Percentiles rank a stretch among this genome's conserved stretches.
These are phyloP conservation scores for Vireo griseus DNA, from an alignment of 2,797 vertebrate species.

Conservation along the genomic window DNA sequence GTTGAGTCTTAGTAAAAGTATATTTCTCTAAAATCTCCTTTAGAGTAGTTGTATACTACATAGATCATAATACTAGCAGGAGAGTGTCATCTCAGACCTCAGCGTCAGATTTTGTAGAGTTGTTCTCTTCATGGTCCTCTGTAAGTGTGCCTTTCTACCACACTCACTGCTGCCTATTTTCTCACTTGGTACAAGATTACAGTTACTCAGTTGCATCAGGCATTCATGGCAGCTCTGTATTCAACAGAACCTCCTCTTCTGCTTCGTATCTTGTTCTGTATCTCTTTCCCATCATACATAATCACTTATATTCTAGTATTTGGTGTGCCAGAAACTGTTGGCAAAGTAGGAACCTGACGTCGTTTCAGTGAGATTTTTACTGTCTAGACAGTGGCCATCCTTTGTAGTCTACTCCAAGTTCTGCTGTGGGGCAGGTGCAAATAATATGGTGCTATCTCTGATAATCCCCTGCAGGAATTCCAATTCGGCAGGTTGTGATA, in stretches of 20 bases:
- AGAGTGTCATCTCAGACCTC: background rate
- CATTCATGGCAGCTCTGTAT: accelerated
- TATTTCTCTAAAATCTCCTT: background rate
- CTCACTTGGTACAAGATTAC: background rate
- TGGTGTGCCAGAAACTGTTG: background rate
- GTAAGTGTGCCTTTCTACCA: background rate
- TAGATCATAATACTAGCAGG: background rate
- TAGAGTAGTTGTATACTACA: background rate
- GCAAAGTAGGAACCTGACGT: background rate
- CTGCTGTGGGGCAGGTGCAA: background rate
- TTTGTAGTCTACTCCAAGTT: background rate
- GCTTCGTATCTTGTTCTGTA: background rate
- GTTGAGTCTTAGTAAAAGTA: background rate
- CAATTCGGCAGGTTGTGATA: background rate
- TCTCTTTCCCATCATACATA: background rate
- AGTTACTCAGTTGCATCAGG: background rate
- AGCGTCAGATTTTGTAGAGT: background rate
- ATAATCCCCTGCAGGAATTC: background rate
- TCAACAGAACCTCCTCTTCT: background rate
- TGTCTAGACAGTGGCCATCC: background rate
- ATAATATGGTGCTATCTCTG: background rate
- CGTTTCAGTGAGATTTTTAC: background rate
- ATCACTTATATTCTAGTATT: background rate
- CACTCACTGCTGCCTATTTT: background rate
- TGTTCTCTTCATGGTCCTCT: background rate